These are phyloP conservation scores for Sternarchorhynchus goeldii DNA, from an alignment of 2,797 vertebrate genomes.

Conservation along the genomic window DNA sequence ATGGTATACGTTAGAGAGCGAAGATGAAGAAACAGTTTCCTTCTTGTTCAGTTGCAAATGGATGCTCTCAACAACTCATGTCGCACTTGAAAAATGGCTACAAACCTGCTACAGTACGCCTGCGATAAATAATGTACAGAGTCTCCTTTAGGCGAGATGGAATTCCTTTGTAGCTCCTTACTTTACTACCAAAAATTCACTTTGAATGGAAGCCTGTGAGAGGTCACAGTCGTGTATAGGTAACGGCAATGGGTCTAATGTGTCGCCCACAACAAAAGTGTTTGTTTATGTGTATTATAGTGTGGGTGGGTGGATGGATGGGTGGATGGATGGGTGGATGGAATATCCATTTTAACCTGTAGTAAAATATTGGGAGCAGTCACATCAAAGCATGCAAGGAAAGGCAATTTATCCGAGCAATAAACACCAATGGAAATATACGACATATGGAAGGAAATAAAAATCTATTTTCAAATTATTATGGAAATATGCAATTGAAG, in stretches of 20 bases:
- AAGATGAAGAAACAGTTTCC: too few relatives aligned
- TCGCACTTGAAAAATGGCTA: too few relatives aligned
- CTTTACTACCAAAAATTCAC: constrained; percentile 5
- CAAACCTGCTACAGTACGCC: too few relatives aligned
- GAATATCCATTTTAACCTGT: not conserved
- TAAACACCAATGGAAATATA: constrained; percentile 58
- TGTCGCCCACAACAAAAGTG: constrained; percentile 33
- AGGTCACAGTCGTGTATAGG: constrained; percentile 33
- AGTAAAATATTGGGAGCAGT: constrained; percentile 17
- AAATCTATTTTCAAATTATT: constrained; percentile 52
- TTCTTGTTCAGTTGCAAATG: not conserved
- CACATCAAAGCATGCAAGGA: constrained; percentile 48
- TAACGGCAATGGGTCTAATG: constrained; percentile 35
- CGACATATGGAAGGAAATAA: constrained; percentile 42
- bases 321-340: not conserved
- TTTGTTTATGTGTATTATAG: too few relatives aligned
- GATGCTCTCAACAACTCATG: not conserved
- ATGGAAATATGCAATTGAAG: constrained; percentile 60
- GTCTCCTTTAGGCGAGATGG: constrained; percentile 16
- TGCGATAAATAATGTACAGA: not conserved
- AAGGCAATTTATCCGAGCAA: constrained; percentile 63
- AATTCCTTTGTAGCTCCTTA: constrained; percentile 14
- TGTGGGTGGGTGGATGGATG: not conserved
- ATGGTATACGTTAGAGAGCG: too few relatives aligned
- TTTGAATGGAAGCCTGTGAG: constrained; percentile 29